These are phyloP conservation scores for Acleris emargana DNA, from an alignment of 2,888 invertebrate species.

Conservation along the genomic window DNA sequence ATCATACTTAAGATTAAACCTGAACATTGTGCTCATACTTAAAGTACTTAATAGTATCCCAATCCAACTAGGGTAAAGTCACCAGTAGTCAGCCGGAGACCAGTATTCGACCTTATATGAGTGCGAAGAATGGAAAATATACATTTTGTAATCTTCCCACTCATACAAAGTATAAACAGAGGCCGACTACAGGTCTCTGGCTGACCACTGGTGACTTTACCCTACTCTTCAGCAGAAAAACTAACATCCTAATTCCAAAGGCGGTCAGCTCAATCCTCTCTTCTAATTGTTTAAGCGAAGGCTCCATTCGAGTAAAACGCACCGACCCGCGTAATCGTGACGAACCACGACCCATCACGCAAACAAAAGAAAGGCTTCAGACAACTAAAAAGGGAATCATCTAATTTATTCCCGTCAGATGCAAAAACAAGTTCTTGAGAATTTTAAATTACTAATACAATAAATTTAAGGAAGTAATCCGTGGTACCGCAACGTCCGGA, in stretches of 20 bases:
- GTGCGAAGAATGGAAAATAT: no score
- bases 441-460: conserved; percentile 30
- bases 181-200: no score
- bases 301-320: not conserved
- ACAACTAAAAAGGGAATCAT: conserved; percentile 18
- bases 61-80: no score
- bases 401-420: conserved; percentile 30
- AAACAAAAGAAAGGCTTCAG: conserved; percentile 17
- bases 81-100: no score
- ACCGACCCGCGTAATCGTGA: conserved; percentile 1
- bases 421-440: conserved; percentile 32
- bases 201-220: no score
- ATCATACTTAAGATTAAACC: no score
- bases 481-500: conserved; percentile 14
- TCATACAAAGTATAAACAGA: no score
- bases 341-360: not conserved
- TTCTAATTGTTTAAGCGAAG: conserved; percentile 8
- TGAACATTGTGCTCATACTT: no score
- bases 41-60: no score
- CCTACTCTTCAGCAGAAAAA: not conserved
- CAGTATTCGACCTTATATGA: no score
- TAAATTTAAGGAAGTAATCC: conserved; percentile 23
- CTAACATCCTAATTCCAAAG: not conserved
- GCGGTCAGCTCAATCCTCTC: not conserved
- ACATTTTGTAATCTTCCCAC: no score